These are phyloP conservation scores for Dione vanillae DNA, from an alignment of 2,888 invertebrate species.

Conservation along the genomic window DNA sequence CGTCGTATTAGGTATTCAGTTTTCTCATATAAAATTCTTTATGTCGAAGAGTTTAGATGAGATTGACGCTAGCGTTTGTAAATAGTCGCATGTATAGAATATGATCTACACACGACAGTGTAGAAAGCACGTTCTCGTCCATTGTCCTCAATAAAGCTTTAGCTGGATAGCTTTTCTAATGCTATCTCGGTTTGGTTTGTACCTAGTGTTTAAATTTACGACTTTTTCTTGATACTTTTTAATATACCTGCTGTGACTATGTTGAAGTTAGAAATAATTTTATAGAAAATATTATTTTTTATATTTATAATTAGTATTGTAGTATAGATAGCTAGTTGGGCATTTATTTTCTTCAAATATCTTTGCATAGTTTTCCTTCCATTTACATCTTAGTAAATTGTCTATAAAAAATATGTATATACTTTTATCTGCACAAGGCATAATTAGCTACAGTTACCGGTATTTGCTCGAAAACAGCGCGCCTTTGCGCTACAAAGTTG, in stretches of 20 bases:
- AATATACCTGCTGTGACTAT: no score
- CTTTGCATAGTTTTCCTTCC: neutral
- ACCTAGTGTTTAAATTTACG: neutral
- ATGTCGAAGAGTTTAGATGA: conserved; percentile 41
- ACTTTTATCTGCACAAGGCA: conserved; percentile 3
- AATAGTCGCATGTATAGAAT: conserved; percentile 44
- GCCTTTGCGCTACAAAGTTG: conserved; percentile 16
- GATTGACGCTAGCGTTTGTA: conserved; percentile 44
- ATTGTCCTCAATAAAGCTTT: conserved; percentile 7
- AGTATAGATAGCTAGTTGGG: no score
- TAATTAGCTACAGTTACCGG: conserved; percentile 19
- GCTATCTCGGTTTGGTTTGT: neutral
- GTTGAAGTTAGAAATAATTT: no score
- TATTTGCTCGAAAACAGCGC: conserved; percentile 20
- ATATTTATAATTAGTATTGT: no score
- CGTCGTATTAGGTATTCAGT: conserved; percentile 31
- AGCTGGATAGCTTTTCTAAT: conserved; percentile 19
- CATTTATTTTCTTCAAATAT: neutral
- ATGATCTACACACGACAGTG: conserved; percentile 32
- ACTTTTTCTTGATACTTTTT: neutral
- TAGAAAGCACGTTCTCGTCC: conserved; percentile 27
- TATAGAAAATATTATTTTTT: no score
- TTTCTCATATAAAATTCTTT: conserved; percentile 43
- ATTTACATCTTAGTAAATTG: neutral
- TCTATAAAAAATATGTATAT: conserved; percentile 10